Conservation (phyloP, 2,888 invertebrate genomes). For the Abrostola tripartita region DNA sequence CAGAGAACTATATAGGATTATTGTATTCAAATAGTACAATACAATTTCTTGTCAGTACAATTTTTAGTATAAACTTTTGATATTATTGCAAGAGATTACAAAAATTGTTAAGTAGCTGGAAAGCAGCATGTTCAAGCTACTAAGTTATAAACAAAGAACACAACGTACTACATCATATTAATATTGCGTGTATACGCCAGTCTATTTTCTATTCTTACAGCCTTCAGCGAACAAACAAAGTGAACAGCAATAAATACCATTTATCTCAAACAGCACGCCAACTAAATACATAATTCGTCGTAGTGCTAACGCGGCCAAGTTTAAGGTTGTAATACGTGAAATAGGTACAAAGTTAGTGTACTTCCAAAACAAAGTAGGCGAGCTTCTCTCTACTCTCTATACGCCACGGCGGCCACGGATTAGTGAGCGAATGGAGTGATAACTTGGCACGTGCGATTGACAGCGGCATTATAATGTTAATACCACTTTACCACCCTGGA, state of each 20-base stretch:
- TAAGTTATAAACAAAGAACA: slow-evolving; percentile 8
- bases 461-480: neutral
- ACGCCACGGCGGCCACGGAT: slow-evolving; percentile 9
- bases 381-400: slow-evolving; percentile 36
- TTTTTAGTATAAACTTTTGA: no score
- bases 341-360: slow-evolving; percentile 61
- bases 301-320: slow-evolving; percentile 49
- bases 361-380: slow-evolving; percentile 59
- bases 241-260: slow-evolving; percentile 44
- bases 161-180: neutral
- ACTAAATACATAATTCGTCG: slow-evolving; percentile 54
- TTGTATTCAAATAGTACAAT: no score
- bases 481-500: no score
- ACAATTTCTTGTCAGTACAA: no score
- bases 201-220: slow-evolving; percentile 14
- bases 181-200: slow-evolving; percentile 12
- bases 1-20: no score
- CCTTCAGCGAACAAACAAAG: slow-evolving; percentile 31
- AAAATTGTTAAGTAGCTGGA: no score
- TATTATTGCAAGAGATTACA: no score
- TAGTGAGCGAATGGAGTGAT: slow-evolving; percentile 12
- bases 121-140: no score
- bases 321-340: slow-evolving; percentile 62
- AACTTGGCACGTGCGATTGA: neutral
- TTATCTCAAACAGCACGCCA: slow-evolving; percentile 39